These are phyloP conservation scores for Idaea straminata DNA, from an alignment of 2,888 invertebrate genomes.

Conservation along the genomic window DNA sequence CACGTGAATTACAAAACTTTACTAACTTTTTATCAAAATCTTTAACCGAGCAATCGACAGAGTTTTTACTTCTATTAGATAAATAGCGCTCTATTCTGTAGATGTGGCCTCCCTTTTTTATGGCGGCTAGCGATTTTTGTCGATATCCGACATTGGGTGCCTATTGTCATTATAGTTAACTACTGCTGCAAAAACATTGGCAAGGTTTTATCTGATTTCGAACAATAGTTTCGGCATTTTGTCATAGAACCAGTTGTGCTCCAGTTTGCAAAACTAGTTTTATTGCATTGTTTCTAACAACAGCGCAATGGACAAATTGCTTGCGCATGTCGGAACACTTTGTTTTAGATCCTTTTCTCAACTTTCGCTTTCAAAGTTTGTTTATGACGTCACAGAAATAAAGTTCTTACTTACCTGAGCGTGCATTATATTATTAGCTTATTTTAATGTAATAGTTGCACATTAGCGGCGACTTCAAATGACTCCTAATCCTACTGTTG, in stretches of 20 bases:
- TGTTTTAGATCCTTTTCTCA: conserved; percentile 52
- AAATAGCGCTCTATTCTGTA: conserved; percentile 25
- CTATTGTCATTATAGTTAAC: conserved; percentile 53
- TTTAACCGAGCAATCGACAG: conserved; percentile 23
- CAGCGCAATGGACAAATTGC: conserved; percentile 63
- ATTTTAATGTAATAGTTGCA: neutral
- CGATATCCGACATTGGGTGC: conserved; percentile 41
- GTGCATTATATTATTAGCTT: neutral
- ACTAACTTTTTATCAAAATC: conserved; percentile 17
- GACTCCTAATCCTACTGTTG: neutral
- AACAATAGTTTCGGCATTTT: conserved; percentile 48
- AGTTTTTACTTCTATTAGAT: conserved; percentile 27
- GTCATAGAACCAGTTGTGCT: conserved; percentile 63
- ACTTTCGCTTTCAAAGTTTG: conserved; percentile 61
- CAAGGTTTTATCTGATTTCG: conserved; percentile 56
- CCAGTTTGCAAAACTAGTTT: conserved; percentile 62
- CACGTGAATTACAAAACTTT: conserved; percentile 9
- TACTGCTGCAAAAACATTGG: conserved; percentile 60
- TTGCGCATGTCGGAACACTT: conserved; percentile 65
- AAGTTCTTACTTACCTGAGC: conserved; percentile 8
- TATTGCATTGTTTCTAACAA: conserved; percentile 59
- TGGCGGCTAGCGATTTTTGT: conserved; percentile 49
- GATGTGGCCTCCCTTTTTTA: conserved; percentile 55
- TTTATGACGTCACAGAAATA: conserved; percentile 35
- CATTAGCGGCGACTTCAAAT: neutral